These are phyloP conservation scores for Meles meles DNA, from an alignment of 2,113 vertebrate species.

Conservation along the genomic window DNA sequence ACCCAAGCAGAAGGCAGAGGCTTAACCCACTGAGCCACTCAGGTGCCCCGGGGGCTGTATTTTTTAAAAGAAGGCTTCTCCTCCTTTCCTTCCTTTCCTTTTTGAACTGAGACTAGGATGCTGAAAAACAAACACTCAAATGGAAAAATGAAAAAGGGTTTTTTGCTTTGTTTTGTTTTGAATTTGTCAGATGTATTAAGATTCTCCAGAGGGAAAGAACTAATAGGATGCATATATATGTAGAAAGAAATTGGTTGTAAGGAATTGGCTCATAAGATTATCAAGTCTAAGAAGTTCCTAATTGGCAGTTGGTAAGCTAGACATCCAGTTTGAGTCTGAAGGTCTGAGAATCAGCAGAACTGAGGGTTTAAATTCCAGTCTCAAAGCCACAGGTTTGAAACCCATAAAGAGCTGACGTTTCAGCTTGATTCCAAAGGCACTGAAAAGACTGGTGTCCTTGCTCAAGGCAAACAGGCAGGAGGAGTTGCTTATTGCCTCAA, in stretches of 20 bases:
- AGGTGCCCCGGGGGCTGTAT: not conserved
- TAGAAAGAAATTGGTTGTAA: not conserved
- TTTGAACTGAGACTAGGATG: not conserved
- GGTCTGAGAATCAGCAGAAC: not conserved
- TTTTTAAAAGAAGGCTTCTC: not conserved
- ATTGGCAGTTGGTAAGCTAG: not conserved
- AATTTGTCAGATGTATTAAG: not conserved
- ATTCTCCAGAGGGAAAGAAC: slow-evolving; percentile 1
- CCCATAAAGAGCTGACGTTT: not conserved
- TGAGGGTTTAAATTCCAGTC: not conserved
- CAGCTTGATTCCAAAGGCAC: not conserved
- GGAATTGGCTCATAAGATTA: not conserved
- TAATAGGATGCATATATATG: not conserved
- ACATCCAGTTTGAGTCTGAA: not conserved
- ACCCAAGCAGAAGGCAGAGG: too few species aligned
- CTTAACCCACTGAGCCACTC: too few species aligned
- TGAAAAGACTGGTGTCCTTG: not conserved
- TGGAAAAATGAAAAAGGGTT: not conserved
- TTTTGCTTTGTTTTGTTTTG: not conserved
- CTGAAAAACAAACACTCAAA: not conserved
- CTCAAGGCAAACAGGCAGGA: not conserved
- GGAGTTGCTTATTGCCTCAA: not conserved
- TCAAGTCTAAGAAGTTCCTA: not conserved
- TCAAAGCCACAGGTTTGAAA: not conserved
- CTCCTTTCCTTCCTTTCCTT: not conserved